phyloP scores from a whole-genome alignment of 2,797 vertebrate species.

The Artibeus jamaicensis region DNA sequence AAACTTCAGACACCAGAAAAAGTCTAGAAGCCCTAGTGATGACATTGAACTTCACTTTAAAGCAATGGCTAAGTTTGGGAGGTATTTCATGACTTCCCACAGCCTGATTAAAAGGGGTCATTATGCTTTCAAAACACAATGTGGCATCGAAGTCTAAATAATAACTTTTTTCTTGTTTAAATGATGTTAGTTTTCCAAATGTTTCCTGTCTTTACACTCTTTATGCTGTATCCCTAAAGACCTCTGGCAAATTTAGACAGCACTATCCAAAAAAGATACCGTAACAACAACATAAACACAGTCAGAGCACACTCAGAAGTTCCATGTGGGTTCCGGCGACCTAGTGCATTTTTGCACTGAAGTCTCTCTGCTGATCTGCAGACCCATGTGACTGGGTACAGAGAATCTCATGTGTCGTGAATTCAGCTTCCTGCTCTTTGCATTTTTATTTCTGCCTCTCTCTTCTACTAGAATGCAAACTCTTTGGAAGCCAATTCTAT shows the following conservation, averaged over 20 bases:
- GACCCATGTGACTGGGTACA: neutral
- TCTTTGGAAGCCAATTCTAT: neutral
- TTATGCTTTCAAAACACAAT: slow-evolving; percentile 55
- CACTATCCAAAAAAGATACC: neutral
- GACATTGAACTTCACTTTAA: slow-evolving; percentile 20
- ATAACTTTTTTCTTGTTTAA: slow-evolving; percentile 12
- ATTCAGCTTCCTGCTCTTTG: neutral
- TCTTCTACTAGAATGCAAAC: neutral
- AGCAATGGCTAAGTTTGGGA: neutral
- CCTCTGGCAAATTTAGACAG: neutral
- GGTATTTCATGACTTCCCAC: slow-evolving; percentile 29
- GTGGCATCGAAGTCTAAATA: slow-evolving; percentile 46
- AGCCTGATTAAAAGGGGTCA: slow-evolving; percentile 22
- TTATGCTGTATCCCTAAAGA: neutral
- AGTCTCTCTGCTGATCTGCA: neutral
- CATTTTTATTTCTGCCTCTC: neutral
- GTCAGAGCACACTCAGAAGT: neutral
- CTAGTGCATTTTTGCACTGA: neutral
- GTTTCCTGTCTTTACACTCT: slow-evolving; percentile 33
- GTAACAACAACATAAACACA: neutral
- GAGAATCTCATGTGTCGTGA: neutral
- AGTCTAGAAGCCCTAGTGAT: neutral
- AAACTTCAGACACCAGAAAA: neutral
- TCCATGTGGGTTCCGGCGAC: neutral
- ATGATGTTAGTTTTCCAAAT: slow-evolving; percentile 35